Evolutionary conservation across 1,140 invertebrate species (phyloP).

Genomic region (Laodelphax striatellus): DNA sequence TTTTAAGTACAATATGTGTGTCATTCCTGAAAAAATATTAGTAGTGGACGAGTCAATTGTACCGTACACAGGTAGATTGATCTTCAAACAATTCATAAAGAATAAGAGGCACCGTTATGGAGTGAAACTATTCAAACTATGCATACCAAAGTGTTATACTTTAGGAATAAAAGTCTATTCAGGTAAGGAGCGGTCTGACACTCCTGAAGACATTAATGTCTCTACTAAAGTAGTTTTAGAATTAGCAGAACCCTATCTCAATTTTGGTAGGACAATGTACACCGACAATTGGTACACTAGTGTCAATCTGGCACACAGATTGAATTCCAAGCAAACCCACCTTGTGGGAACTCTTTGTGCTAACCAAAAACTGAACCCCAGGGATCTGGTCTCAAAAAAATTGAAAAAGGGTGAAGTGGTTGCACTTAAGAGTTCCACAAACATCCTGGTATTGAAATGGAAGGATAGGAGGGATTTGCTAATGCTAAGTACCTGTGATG

Average conservation of each 20-base stretch:
- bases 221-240: not conserved
- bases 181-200: not conserved
- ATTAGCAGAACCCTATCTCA: not conserved
- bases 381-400: no score
- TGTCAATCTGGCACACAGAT: not conserved
- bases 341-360: not conserved
- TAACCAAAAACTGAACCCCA: no score
- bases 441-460: no score
- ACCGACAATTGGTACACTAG: not conserved
- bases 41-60: not conserved
- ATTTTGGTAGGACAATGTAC: not conserved
- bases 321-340: not conserved
- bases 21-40: no score
- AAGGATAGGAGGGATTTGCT: no score
- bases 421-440: no score
- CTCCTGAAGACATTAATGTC: not conserved
- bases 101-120: not conserved
- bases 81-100: not conserved
- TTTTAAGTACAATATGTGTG: no score
- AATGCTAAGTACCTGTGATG: no score
- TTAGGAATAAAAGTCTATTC: not conserved
- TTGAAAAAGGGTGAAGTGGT: no score
- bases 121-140: not conserved
- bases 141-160: not conserved
- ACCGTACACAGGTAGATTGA: not conserved